A percentile compares a stretch with the other conserved stretches of the same genome.
phyloP scores from a whole-genome alignment of 2,797 vertebrate genomes.

The Acanthurus leucopareius region DNA sequence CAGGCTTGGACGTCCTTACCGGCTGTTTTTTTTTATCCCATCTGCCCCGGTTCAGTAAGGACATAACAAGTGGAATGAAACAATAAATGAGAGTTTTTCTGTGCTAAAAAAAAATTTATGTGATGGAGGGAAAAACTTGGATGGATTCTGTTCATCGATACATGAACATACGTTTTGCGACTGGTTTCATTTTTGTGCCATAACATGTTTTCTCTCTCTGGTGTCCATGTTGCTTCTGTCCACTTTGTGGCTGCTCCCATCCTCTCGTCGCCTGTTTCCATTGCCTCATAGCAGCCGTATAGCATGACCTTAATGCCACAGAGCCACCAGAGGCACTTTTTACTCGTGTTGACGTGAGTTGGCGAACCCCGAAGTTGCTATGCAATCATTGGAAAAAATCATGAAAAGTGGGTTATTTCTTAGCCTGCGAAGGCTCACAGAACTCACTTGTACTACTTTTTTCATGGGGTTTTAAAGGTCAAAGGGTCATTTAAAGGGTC shows the following conservation, averaged over 20 bases:
- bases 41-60: background rate
- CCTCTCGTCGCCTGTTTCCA: constrained; percentile 67
- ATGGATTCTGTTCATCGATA: constrained; percentile 21
- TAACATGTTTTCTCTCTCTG: background rate
- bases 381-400: constrained; percentile 71
- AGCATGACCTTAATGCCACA: constrained; percentile 66
- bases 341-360: constrained; percentile 70
- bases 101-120: background rate
- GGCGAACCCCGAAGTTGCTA: constrained; percentile 43
- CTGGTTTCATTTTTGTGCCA: background rate
- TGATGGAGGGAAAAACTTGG: constrained; percentile 7
- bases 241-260: constrained; percentile 38
- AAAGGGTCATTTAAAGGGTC: constrained; percentile 38
- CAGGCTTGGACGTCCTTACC: background rate
- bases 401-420: constrained; percentile 50
- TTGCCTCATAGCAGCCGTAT: constrained; percentile 69
- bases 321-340: constrained; percentile 71
- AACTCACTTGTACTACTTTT: constrained; percentile 2
- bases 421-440: constrained; percentile 16
- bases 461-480: constrained; percentile 32
- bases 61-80: constrained; percentile 5
- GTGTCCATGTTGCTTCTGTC: constrained; percentile 38
- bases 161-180: constrained; percentile 18
- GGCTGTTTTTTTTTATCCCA: background rate
- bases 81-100: background rate